Evolutionary conservation across 2,888 invertebrate species (phyloP).

Genomic region (Rhagium mordax): DNA sequence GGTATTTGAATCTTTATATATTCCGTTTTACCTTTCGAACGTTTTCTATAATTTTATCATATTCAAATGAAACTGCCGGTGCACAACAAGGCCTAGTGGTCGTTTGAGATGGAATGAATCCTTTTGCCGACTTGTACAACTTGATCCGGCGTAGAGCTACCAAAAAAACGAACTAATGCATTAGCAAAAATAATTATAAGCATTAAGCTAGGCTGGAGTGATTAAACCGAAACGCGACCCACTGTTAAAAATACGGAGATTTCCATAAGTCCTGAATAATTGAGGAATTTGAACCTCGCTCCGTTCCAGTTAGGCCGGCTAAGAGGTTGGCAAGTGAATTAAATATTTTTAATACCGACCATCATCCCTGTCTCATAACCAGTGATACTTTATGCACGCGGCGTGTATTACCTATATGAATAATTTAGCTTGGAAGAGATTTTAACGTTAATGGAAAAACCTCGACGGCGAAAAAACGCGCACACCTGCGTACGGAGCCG

Average conservation of each 20-base stretch:
- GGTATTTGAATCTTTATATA: too few relatives aligned
- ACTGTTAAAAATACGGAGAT: neutral
- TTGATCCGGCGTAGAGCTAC: too few relatives aligned
- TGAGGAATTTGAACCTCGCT: neutral
- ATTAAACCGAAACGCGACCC: neutral
- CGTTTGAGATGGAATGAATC: too few relatives aligned
- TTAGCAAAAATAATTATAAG: neutral
- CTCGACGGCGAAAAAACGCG: neutral
- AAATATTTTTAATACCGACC: neutral
- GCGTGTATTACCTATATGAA: neutral
- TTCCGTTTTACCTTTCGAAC: too few relatives aligned
- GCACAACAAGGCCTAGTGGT: too few relatives aligned
- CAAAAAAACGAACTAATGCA: neutral
- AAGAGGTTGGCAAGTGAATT: neutral
- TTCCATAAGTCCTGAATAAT: neutral
- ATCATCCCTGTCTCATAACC: neutral
- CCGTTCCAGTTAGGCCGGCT: neutral
- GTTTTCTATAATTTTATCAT: too few relatives aligned
- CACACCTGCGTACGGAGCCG: neutral
- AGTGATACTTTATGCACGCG: neutral
- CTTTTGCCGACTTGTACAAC: too few relatives aligned
- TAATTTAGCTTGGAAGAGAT: neutral
- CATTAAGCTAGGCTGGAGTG: neutral
- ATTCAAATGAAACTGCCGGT: too few relatives aligned
- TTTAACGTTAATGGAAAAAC: neutral